Base-by-base conservation (phyloP, 1,140 invertebrate genomes). In the Heliconius hewitsoni region DNA sequence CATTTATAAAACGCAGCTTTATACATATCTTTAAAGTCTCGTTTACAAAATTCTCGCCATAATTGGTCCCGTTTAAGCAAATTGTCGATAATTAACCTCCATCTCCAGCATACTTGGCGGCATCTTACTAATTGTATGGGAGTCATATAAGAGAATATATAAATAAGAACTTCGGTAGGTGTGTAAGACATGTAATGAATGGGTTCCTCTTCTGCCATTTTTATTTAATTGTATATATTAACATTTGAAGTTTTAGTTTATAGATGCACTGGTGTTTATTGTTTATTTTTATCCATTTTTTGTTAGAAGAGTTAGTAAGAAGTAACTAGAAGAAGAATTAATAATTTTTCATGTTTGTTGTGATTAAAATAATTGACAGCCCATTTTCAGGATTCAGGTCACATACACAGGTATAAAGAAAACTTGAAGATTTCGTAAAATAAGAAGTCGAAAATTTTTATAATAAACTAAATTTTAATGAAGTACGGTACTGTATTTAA, bases 151-250 rank as follows among this genome's bases (percentile, higher is more conserved):
- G 81, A 84, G 50, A 90, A 91, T 23, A 91, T 89, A 27, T 87
- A 80, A 4, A 90, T 52, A 2, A 89, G 39, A 8, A 91, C 77
- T 82, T 93, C 91, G 3, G 89, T 87, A 8, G 91, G 89, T n/a
- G 89, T 70, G 19, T 66, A 34, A n/a, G 55, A 50, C 52, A 82
- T 66, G 16, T 39, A 76, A 23, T 18, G 73, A 27, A 74, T 50
- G 23, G 70, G 60, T 30, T 66, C 71, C 27, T 78, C 72, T 46
- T 81, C 60, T n/a, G 30, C 78, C 76, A 78, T 81, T 37, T 46
- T 74, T 66, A 16, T 37, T 37, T 72, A 2, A 18, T 52, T 77
- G n/a, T 37, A 19, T 42, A 27, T 77, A 42, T 42, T 72, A 39
- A 72, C 37, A 72, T 72, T 8, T 72, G 37, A 39, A 39, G 3